Percentiles rank a stretch among this genome's conserved stretches.
Evolutionary conservation across 2,888 invertebrate genomes (phyloP).

Genomic region (Andrena fulva): DNA sequence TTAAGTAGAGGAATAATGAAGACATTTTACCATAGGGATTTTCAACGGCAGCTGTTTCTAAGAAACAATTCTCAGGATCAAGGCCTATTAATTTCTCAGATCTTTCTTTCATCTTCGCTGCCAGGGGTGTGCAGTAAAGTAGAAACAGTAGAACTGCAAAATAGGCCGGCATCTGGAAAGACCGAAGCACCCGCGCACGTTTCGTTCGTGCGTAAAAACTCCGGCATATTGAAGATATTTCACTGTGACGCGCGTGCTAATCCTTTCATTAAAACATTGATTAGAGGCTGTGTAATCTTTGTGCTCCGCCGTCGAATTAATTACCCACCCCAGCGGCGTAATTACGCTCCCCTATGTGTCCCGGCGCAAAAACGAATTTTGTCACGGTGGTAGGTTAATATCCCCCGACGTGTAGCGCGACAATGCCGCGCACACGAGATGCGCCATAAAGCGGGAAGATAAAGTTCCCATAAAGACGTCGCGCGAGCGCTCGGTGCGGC

Average conservation of each 20-base stretch:
- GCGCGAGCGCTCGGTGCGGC: background rate
- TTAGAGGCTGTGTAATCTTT: background rate
- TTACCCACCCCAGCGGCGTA: background rate
- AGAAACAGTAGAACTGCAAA: background rate
- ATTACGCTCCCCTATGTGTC: background rate
- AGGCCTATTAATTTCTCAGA: background rate
- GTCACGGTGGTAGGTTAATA: constrained; percentile 25
- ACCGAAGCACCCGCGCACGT: too few relatives aligned
- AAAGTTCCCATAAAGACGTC: constrained; percentile 41
- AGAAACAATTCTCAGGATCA: background rate
- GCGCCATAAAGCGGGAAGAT: constrained; percentile 27
- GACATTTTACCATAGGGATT: constrained; percentile 5
- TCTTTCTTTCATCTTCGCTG: background rate
- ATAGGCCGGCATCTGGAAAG: background rate
- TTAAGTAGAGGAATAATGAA: background rate
- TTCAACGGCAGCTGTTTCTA: background rate
- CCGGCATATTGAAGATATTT: too few relatives aligned
- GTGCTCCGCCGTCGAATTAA: background rate
- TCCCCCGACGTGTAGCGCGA: constrained; percentile 19
- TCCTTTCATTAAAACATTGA: background rate
- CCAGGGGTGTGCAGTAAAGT: background rate
- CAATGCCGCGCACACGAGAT: constrained; percentile 27
- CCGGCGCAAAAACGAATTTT: constrained; percentile 9
- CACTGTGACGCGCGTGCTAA: background rate
- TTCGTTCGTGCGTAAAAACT: too few relatives aligned